Evolutionary conservation across 2,888 invertebrate species (phyloP), one percentile per base, ranked within the genome.

Genomic region (Omphaloscelis lunosa): DNA sequence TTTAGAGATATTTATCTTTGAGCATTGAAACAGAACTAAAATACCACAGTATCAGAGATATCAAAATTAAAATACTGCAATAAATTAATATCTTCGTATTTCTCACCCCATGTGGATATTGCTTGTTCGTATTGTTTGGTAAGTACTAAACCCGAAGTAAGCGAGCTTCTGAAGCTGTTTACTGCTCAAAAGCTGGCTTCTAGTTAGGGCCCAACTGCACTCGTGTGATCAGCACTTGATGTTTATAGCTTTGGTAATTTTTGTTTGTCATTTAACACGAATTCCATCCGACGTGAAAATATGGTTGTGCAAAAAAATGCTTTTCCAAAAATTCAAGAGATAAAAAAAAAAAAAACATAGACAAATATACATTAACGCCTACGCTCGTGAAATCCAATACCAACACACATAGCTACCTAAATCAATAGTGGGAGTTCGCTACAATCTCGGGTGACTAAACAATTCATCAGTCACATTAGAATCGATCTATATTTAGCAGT

Each of bases 401-500:
- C 53, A 48, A 78, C 20, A n/a, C n/a, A 59, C 34, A 70, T 69
- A 82, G 27, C 63, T 67, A 62, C 68, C 67, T 72, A 76, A 82
- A 72, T 65, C 78, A 74, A 79, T 45, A 79, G 58, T 27, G 59
- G 20, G 48, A 71, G 41, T 39, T 41, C 61, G 29, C 65, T 53
- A 53, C 45, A 73, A 77, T 61, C 76, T 72, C 77, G 77, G 63
- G 68, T 75, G 75, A 77, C 74, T 86, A 78, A 82, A 80, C 87
- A 84, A 87, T 89, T 90, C 80, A 86, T 86, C 86, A 83, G 84
- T 88, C 82, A 86, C 79, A 83, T 75, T 83, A 85, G 80, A 80
- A 71, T 51, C 70, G 72, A 68, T 76, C 84, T 86, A 83, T 86
- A 88, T 88, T 84, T 74, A 77, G 72, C 73, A 29, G 39, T 72